A percentile compares a stretch with the other conserved stretches of the same genome.
These are phyloP conservation scores for Portunus trituberculatus DNA, from an alignment of 1,140 invertebrate species.

Conservation along the genomic window DNA sequence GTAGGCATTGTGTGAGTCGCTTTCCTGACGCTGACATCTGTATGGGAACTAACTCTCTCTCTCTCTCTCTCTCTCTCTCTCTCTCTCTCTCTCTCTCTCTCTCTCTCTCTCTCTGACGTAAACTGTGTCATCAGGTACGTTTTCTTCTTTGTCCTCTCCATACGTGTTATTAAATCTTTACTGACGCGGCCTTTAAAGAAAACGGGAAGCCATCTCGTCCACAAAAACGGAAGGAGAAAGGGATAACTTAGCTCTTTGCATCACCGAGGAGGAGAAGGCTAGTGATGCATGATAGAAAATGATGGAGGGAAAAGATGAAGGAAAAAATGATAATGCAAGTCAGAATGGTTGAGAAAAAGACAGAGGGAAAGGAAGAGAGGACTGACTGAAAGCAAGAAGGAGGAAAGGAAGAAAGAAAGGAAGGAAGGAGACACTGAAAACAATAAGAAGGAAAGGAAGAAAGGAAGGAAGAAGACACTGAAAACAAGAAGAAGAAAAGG, in stretches of 20 bases:
- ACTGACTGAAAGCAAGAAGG: too few relatives aligned
- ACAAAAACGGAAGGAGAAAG: too few relatives aligned
- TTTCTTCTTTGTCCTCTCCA: too few relatives aligned
- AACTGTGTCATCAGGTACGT: too few relatives aligned
- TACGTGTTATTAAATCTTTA: too few relatives aligned
- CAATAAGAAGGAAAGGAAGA: not conserved
- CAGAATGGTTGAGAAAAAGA: not conserved
- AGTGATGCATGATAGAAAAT: not conserved
- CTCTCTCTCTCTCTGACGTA: not conserved
- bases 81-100: slow-evolving; percentile 24
- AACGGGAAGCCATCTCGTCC: too few relatives aligned
- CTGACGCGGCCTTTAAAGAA: too few relatives aligned
- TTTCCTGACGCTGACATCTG: not conserved
- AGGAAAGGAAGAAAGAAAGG: not conserved
- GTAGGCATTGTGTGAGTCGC: not conserved
- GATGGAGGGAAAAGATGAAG: not conserved
- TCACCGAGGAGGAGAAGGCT: too few relatives aligned
- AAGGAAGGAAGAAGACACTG: not conserved
- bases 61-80: not conserved
- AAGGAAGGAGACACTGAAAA: not conserved
- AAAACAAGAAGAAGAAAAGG: not conserved
- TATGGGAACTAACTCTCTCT: not conserved
- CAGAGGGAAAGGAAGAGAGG: not conserved
- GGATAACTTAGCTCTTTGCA: too few relatives aligned
- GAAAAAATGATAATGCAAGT: not conserved